These are phyloP conservation scores for Cerastis leucographa DNA, from an alignment of 2,888 invertebrate species.

Conservation along the genomic window DNA sequence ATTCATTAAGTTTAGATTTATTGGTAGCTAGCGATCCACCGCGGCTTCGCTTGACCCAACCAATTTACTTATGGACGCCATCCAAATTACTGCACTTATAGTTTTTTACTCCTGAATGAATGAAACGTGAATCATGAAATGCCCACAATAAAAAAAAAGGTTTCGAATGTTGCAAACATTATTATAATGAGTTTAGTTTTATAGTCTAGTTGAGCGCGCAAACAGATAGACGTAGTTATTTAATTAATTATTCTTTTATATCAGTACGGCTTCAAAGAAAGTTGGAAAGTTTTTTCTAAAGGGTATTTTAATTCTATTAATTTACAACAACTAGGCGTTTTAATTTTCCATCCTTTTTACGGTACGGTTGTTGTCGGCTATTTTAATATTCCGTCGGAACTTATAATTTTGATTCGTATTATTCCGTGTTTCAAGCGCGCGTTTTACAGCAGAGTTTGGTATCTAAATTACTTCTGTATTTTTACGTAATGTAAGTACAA, in stretches of 20 bases:
- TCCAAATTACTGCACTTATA: slow-evolving; percentile 44
- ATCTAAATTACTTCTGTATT: slow-evolving; percentile 19
- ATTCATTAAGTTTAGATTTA: slow-evolving; percentile 62
- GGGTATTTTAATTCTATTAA: slow-evolving; percentile 55
- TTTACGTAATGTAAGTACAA: slow-evolving; percentile 1
- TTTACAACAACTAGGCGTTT: slow-evolving; percentile 42
- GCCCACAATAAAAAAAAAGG: background rate
- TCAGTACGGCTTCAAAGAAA: slow-evolving; percentile 29
- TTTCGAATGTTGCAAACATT: slow-evolving; percentile 2
- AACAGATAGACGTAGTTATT: slow-evolving; percentile 29
- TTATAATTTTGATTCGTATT: slow-evolving; percentile 10
- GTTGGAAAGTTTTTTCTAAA: slow-evolving; percentile 44
- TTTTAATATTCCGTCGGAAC: slow-evolving; percentile 29
- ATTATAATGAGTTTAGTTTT: slow-evolving; percentile 18
- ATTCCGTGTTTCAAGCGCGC: slow-evolving; percentile 7
- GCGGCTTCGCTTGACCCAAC: slow-evolving; percentile 27
- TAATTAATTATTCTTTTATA: slow-evolving; percentile 12
- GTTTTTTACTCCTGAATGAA: slow-evolving; percentile 31
- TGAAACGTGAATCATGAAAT: too few species aligned
- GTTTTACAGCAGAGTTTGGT: background rate
- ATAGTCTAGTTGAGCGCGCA: slow-evolving; percentile 5
- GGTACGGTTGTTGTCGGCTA: slow-evolving; percentile 13
- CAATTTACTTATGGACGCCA: slow-evolving; percentile 46
- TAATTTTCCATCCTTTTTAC: slow-evolving; percentile 18
- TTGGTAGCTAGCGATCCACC: slow-evolving; percentile 37